Percentiles rank a stretch among this genome's conserved stretches.
Conservation (phyloP, 2,888 invertebrate genomes). For the Rhopalosiphum nymphaeae region DNA sequence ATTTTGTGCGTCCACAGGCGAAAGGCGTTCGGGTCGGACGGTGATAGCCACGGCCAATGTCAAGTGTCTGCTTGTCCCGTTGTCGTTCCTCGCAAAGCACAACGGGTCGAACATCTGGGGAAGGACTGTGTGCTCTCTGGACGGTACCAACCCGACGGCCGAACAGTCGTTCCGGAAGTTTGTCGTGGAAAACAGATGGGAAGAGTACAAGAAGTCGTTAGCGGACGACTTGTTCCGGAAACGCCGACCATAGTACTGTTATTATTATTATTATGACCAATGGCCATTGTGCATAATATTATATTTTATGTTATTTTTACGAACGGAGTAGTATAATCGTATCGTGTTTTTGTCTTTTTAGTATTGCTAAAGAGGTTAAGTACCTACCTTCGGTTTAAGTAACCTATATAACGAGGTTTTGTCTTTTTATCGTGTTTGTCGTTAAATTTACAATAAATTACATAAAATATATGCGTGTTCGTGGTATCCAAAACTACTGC, state of each 20-base stretch:
- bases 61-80: conserved; percentile 79
- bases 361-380: background rate
- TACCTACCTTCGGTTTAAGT: background rate
- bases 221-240: background rate
- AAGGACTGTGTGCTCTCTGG: conserved; percentile 75
- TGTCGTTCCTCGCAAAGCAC: conserved; percentile 78
- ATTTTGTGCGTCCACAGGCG: conserved; percentile 70
- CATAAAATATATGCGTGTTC: background rate
- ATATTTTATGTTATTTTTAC: conserved; percentile 12
- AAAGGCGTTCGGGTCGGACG: conserved; percentile 73
- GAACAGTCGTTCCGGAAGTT: conserved; percentile 75
- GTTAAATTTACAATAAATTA: conserved; percentile 9
- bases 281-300: background rate
- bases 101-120: conserved; percentile 79
- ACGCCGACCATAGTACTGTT: background rate
- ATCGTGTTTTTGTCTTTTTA: background rate
- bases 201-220: conserved; percentile 54
- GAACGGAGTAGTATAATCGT: background rate
- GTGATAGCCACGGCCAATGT: conserved; percentile 77
- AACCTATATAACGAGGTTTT: background rate
- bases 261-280: background rate
- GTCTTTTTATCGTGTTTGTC: conserved; percentile 6
- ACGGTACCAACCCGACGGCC: conserved; percentile 74
- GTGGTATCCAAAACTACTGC: background rate
- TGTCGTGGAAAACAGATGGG: conserved; percentile 68